phyloP scores from a whole-genome alignment of 2,797 vertebrate genomes.

The Columba guinea region DNA sequence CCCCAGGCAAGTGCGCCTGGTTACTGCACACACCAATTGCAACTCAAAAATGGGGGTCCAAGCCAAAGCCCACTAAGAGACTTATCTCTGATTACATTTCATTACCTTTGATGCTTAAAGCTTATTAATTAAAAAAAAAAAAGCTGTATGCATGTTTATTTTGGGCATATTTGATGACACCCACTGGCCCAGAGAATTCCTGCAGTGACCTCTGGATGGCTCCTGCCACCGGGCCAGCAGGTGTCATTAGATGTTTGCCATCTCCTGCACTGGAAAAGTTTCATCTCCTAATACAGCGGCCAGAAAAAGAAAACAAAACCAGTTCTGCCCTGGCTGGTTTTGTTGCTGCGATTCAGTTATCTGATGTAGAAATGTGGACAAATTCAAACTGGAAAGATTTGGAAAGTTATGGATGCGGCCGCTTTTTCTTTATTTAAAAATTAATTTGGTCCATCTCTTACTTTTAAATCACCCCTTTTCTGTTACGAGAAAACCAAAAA shows the following conservation, averaged over 20 bases:
- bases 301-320: conserved; percentile 12
- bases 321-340: neutral
- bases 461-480: neutral
- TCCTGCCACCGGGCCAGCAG: neutral
- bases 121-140: too few species aligned
- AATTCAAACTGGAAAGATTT: neutral
- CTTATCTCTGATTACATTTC: neutral
- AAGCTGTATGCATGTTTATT: neutral
- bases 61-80: neutral
- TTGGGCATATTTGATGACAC: neutral
- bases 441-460: conserved; percentile 55
- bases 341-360: neutral
- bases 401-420: neutral
- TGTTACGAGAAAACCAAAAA: conserved; percentile 1
- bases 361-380: neutral
- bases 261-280: neutral
- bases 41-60: neutral
- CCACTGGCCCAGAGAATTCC: neutral
- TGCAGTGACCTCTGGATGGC: neutral
- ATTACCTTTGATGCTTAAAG: neutral
- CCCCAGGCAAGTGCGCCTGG: neutral
- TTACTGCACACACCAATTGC: neutral
- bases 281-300: conserved; percentile 10
- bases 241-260: neutral
- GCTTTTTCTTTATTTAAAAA: neutral